Evolutionary conservation across 2,113 vertebrate genomes (phyloP), one percentile per base, ranked within the genome.

Genomic region (Caranx melampygus): DNA sequence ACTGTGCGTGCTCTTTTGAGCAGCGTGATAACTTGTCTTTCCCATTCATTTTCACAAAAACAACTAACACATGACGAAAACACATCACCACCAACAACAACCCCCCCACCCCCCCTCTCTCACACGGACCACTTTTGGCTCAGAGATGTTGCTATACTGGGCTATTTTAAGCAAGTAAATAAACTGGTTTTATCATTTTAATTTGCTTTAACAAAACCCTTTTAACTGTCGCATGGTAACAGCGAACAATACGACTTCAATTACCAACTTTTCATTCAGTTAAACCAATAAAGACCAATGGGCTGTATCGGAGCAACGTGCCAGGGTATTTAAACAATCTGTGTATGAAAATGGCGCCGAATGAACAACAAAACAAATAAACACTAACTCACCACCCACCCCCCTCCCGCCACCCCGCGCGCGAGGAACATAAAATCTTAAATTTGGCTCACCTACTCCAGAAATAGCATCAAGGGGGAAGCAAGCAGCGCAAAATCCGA

Each of bases 311-410:
- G 67, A 31, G 42, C 78, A 78, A 12, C 73, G 84, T 78, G 87
- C 82, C 87, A 9, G 85, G 90, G 82, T 26, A 92, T 92, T 93
- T 94, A 93, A 94, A 93, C 83, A 80, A 89, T 92, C 79, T 62
- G 78, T 78, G 72, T 65, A 84, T 79, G 81, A 94, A 94, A 94
- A 95, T 94, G 93, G 94, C 94, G 94, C 93, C 93, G 91, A 93
- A 93, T 85, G 85, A 81, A 20, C 68, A 82, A 86, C 74, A 88
- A 92, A 93, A 91, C 86, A 89, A 91, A 93, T 75, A 89, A 87
- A 90, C 82, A 81, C 6, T 11, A 86, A 82, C 37, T 79, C 75
- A 37, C 26, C 81, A 26, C 26, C 26, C 26, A 26, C 26, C 26
- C 26, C 26, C 26, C 26, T 26, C 26, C 26, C 26, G 26, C 26